Base-by-base conservation (phyloP, 2,797 vertebrate genomes). In the Sebastes kiyomatsui region DNA sequence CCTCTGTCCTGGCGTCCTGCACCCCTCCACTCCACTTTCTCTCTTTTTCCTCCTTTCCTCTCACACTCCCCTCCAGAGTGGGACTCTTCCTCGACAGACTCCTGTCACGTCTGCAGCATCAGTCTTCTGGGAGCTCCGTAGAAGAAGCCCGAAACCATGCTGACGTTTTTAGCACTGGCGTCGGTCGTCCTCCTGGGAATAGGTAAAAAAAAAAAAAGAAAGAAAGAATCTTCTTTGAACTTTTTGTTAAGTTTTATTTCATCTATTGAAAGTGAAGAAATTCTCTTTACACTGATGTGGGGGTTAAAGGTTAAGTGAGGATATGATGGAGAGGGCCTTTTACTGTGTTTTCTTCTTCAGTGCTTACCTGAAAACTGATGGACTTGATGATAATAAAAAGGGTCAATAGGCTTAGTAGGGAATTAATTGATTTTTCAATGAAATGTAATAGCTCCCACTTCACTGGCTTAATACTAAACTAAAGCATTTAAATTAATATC, bases 141-240 rank as follows among this genome's bases (percentile, higher is more conserved):
- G 79, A 93, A 89, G 85, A 93, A 89, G 85, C 86, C 83, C 82
- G 88, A 83, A 89, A 93, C 86, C 94, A 96, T 96, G 96, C 86
- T 96, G 88, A 93, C 91, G 83, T 82, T 95, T 80, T 84, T 95
- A 92, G 94, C 92, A 83, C 88, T 96, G 87, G 93, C 93, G 72
- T 92, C 94, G 59, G 75, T 94, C 5, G 87, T 88, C 79, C 81
- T 96, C 84, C 92, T 96, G 90, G 93, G 93, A 90, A 88, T 92
- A 95, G 95, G 95, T 96, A 96, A 95, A 87, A 73, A 69, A 28
- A 35, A 42, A 42, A 42, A 42, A 42, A 38, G 4, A 30, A 16
- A 55, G 46, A 16, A 42, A 20, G 10, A 58, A 38, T 67, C 11
- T 54, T 75, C 33, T 81, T 78, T 80, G 22, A 66, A 67, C 25